Evolutionary conservation across 2,797 vertebrate genomes (phyloP).

Genomic region (Poeciliopsis turneri): DNA sequence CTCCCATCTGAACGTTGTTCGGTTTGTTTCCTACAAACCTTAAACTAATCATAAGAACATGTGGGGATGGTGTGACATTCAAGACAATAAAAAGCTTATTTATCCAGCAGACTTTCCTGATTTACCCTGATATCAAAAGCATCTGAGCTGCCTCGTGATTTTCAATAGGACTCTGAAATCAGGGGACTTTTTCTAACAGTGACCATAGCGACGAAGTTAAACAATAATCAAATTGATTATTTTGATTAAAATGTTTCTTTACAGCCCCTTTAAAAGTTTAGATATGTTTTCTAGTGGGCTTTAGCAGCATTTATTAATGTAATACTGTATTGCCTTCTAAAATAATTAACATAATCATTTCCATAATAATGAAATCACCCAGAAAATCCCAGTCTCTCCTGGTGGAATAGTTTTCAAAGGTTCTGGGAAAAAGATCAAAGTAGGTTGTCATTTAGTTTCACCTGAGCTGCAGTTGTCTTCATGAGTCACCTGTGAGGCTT

Average conservation of each 20-base stretch:
- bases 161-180: neutral
- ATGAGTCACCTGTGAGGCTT: neutral
- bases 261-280: neutral
- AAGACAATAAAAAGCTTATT: neutral
- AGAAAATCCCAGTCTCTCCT: neutral
- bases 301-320: neutral
- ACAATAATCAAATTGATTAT: neutral
- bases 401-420: neutral
- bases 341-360: neutral
- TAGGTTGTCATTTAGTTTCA: neutral
- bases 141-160: conserved; percentile 3
- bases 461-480: neutral
- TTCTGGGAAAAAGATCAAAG: neutral
- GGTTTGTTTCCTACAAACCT: neutral
- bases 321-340: neutral
- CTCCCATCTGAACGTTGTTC: neutral
- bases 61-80: neutral
- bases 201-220: neutral
- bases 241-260: neutral
- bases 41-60: neutral
- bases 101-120: neutral
- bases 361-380: neutral
- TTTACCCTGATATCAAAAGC: neutral
- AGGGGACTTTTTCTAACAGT: neutral
- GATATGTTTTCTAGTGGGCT: neutral